A percentile compares a stretch with the other conserved stretches of the same genome.
Evolutionary conservation across 2,888 invertebrate species (phyloP).

Genomic region (Galeopsomyia nigrocyanea): DNA sequence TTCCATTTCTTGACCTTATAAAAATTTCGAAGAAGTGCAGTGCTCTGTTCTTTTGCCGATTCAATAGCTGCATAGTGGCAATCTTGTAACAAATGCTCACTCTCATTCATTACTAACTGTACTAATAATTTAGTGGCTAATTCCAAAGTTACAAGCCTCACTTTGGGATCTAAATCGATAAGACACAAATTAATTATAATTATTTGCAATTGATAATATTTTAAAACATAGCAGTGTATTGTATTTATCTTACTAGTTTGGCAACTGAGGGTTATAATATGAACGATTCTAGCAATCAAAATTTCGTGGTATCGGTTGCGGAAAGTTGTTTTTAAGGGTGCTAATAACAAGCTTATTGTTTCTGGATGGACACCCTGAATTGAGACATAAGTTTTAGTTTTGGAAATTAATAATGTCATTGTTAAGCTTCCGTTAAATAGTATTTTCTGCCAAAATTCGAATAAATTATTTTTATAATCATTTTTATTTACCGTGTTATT

Average conservation of each 20-base stretch:
- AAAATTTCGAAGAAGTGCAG: constrained; percentile 88
- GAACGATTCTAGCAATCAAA: constrained; percentile 86
- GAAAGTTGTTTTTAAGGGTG: constrained; percentile 71
- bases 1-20: constrained; percentile 77
- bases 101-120: constrained; percentile 75
- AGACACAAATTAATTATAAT: constrained; percentile 9
- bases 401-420: too few species aligned
- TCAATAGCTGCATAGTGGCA: constrained; percentile 78
- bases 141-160: constrained; percentile 93
- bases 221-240: too few species aligned
- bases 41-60: constrained; percentile 84
- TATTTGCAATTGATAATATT: too few species aligned
- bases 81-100: constrained; percentile 76
- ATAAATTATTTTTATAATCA: too few species aligned
- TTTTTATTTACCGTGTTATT: constrained; percentile 85
- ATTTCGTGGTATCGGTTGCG: constrained; percentile 84
- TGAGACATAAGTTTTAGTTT: constrained; percentile 8
- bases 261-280: constrained; percentile 86
- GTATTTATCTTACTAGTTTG: constrained; percentile 79
- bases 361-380: constrained; percentile 84
- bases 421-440: too few species aligned
- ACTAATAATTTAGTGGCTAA: constrained; percentile 85
- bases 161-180: constrained; percentile 78
- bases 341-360: constrained; percentile 83
- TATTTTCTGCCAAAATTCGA: too few species aligned